These are phyloP conservation scores for Drosophila asahinai DNA, from an alignment of 1,140 invertebrate species.

Conservation along the genomic window DNA sequence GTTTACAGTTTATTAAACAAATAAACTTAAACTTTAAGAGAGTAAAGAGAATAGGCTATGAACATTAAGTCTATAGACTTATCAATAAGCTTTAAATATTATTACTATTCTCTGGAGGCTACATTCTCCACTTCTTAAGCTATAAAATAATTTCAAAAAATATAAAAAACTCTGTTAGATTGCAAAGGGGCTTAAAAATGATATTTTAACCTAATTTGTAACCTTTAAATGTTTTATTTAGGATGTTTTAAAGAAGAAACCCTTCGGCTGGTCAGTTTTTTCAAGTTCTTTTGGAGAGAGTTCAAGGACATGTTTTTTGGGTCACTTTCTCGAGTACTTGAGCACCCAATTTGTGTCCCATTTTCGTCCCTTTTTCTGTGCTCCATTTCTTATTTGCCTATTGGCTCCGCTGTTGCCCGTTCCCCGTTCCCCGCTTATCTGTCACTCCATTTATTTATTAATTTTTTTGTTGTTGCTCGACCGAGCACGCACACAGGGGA, in stretches of 20 bases:
- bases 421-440: not conserved
- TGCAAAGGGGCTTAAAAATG: no score
- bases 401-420: not conserved
- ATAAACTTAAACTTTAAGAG: no score
- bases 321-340: not conserved
- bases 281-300: no score
- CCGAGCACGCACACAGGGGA: slow-evolving; percentile 28
- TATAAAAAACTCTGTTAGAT: no score
- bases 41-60: no score
- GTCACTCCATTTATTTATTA: slow-evolving; percentile 13
- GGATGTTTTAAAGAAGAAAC: no score
- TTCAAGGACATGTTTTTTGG: not conserved
- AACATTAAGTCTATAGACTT: no score
- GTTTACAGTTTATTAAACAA: no score
- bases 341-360: not conserved
- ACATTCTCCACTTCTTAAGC: not conserved
- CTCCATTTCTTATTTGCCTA: slow-evolving; percentile 1
- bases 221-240: no score
- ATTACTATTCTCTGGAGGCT: not conserved
- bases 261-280: not conserved
- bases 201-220: no score
- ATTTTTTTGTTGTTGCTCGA: not conserved
- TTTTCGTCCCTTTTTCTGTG: not conserved
- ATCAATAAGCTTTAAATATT: not conserved
- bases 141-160: not conserved